phyloP scores from a whole-genome alignment of 2,888 invertebrate genomes.

The Temnothorax ravouxi region DNA sequence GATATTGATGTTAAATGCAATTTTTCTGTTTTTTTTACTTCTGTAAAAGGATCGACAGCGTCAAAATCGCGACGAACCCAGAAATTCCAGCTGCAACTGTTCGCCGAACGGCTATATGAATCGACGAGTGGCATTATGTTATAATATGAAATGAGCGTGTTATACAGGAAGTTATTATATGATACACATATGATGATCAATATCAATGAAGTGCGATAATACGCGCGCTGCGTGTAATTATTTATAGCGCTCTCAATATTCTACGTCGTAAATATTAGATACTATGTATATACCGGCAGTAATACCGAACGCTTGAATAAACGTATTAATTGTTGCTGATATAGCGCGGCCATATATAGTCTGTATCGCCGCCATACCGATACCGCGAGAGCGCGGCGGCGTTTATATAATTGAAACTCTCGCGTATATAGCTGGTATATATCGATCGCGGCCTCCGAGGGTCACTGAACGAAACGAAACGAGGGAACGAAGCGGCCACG shows the following conservation, averaged over 20 bases:
- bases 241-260: constrained; percentile 35
- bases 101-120: not conserved
- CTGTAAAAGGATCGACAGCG: not conserved
- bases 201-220: constrained; percentile 47
- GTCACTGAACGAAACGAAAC: constrained; percentile 72
- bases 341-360: not conserved
- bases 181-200: constrained; percentile 6
- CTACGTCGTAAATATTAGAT: constrained; percentile 21
- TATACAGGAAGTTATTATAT: not conserved
- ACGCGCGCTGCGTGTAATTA: constrained; percentile 16
- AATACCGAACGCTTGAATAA: constrained; percentile 32
- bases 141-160: not conserved
- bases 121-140: not conserved
- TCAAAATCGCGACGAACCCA: not conserved
- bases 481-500: constrained; percentile 25
- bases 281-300: not conserved
- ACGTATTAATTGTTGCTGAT: constrained; percentile 40
- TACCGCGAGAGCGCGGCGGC: constrained; percentile 23
- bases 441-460: constrained; percentile 71
- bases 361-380: not conserved
- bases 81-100: not conserved
- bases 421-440: constrained; percentile 51
- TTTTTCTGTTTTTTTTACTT: not conserved
- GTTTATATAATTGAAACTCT: constrained; percentile 54
- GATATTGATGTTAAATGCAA: not conserved